phyloP scores from a whole-genome alignment of 2,888 invertebrate species.

The Meliscaeva auricollis region DNA sequence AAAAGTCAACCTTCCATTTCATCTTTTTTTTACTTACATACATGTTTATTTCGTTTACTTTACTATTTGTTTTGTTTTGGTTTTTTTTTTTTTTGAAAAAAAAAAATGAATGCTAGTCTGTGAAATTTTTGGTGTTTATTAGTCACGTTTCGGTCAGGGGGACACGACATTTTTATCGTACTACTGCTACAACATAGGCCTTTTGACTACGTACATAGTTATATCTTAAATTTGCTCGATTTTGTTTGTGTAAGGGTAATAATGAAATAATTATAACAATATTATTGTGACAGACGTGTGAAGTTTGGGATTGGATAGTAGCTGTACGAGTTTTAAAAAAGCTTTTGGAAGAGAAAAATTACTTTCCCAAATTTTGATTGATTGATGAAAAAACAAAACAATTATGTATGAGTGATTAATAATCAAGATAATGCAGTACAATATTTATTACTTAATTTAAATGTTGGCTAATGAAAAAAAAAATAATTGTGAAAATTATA shows the following conservation, averaged over 20 bases:
- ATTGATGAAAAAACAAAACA: constrained; percentile 54
- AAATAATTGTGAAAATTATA: constrained; percentile 36
- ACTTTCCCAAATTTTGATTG: constrained; percentile 56
- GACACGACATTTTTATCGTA: constrained; percentile 30
- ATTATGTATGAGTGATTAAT: constrained; percentile 59
- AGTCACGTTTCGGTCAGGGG: constrained; percentile 45
- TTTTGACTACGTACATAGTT: constrained; percentile 7
- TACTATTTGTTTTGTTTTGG: constrained; percentile 18
- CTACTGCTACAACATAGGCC: background rate
- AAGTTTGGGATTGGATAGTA: background rate
- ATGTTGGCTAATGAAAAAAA: constrained; percentile 51
- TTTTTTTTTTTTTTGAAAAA: too few relatives aligned
- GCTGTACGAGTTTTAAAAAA: background rate
- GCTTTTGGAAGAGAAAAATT: background rate
- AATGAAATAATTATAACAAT: constrained; percentile 12
- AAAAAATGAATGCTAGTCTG: constrained; percentile 29
- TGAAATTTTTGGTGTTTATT: constrained; percentile 49
- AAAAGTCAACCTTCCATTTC: constrained; percentile 16
- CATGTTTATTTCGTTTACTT: background rate
- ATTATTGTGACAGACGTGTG: constrained; percentile 19
- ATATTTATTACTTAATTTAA: constrained; percentile 45
- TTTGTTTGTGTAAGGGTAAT: constrained; percentile 10
- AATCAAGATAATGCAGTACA: constrained; percentile 44
- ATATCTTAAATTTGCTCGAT: constrained; percentile 14
- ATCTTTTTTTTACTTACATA: background rate